A percentile compares a stretch with the other conserved stretches of the same genome.
Conservation (phyloP, 1,140 invertebrate species). For the Watersipora subatra region DNA sequence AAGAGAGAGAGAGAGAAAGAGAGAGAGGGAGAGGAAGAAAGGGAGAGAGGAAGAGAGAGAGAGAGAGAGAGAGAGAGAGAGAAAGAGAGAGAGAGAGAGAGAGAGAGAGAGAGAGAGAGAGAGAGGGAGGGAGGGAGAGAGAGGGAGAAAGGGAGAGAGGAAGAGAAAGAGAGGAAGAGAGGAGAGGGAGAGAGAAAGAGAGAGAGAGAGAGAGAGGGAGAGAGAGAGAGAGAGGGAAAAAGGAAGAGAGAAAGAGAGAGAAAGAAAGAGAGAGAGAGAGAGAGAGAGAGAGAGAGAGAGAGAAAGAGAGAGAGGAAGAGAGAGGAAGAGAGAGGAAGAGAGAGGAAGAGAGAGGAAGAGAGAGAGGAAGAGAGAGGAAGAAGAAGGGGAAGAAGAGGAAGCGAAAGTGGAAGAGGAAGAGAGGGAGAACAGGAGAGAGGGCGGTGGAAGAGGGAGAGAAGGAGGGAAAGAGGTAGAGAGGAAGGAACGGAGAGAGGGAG, state of each 20-base stretch:
- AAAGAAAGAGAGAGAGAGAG: background rate
- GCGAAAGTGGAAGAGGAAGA: constrained; percentile 6
- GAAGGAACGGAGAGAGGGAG: constrained; percentile 5
- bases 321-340: background rate
- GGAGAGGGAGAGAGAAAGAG: background rate
- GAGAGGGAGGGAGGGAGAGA: background rate
- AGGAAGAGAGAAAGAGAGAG: background rate
- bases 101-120: constrained; percentile 2
- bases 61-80: background rate
- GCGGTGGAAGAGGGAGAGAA: constrained; percentile 3
- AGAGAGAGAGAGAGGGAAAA: background rate
- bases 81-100: constrained; percentile 9
- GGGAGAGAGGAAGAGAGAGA: background rate
- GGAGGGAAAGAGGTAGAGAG: background rate
- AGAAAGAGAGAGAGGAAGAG: background rate
- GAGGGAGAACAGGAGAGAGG: constrained; percentile 5
- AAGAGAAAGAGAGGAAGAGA: background rate
- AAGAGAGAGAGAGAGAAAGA: background rate
- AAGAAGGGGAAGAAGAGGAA: background rate
- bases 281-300: constrained; percentile 9
- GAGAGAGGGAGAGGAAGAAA: background rate
- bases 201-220: background rate
- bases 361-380: background rate
- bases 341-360: background rate
- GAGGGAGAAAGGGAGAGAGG: background rate